Evolutionary conservation across 2,797 vertebrate genomes (phyloP), one percentile per base, ranked within the genome.

Genomic region (Hybognathus amarus): DNA sequence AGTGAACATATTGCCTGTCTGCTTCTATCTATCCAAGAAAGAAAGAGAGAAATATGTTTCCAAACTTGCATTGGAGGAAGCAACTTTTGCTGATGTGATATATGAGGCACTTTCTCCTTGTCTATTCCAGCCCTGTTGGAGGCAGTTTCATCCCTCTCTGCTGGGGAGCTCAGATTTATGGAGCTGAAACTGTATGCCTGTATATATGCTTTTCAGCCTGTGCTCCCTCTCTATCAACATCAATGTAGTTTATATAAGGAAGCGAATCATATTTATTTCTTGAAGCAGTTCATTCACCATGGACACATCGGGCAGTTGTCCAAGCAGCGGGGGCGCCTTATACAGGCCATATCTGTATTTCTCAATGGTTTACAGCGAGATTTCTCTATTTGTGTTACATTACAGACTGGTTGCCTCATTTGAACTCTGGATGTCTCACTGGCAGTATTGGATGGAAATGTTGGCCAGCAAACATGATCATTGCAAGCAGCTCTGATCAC

Each of bases 141-240:
- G 90, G 91, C 87, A 89, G 90, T 91, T 93, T 94, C 91, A 93
- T 93, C 92, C 90, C 92, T 88, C 93, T 91, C 93, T 89, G 89
- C 91, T 91, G 93, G 91, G 89, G 89, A 77, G 40, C 45, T 22
- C 87, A 90, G 94, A 95, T 95, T 94, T 94, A 95, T 94, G 91
- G 89, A 90, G 79, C 85, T 91, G 91, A 92, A 94, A 94, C 87
- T 77, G 74, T 85, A 93, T 9, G 76, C 91, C 89, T 93, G 89
- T 86, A 87, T 92, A 90, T 90, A 91, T 73, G 86, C 89, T 91
- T 87, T 90, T 87, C 82, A 86, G 63, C 63, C 80, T 82, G 82
- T 69, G 59, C 66, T 89, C 56, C 36, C 68, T 76, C 66, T 82
- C 64, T 79, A 83, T 90, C 80, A 86, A 80, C 9, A 66, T 56